Percentiles rank a stretch among this genome's conserved stretches.
These are phyloP conservation scores for Notospermus geniculatus DNA, from an alignment of 1,140 invertebrate genomes.

Conservation along the genomic window DNA sequence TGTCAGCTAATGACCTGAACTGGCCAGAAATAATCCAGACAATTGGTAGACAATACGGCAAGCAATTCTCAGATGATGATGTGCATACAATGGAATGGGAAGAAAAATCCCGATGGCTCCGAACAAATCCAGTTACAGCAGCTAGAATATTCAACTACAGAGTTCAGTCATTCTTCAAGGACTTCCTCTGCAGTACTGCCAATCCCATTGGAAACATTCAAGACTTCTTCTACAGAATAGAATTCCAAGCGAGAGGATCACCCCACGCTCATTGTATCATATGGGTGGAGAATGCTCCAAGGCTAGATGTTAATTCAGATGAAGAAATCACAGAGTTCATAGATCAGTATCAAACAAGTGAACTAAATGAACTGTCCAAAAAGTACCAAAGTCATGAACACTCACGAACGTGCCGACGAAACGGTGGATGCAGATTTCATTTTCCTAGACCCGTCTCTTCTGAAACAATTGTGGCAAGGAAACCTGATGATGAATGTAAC, in stretches of 20 bases:
- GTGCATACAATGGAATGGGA: constrained; percentile 17
- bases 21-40: constrained; percentile 23
- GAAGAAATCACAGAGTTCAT: constrained; percentile 6
- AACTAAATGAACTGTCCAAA: too few species aligned
- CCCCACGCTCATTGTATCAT: constrained; percentile 5
- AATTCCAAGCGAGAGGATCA: constrained; percentile 9
- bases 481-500: too few species aligned
- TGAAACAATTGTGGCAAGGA: too few species aligned
- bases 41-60: constrained; percentile 17
- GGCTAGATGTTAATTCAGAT: background rate
- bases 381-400: too few species aligned
- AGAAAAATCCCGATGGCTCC: constrained; percentile 17
- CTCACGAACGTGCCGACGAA: too few species aligned
- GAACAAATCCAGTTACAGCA: constrained; percentile 23
- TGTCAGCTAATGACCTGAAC: constrained; percentile 25
- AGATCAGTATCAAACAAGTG: background rate
- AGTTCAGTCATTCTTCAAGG: constrained; percentile 18
- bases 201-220: constrained; percentile 20
- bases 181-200: constrained; percentile 13
- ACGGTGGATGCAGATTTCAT: too few species aligned
- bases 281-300: constrained; percentile 1
- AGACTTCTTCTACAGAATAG: constrained; percentile 2
- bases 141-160: constrained; percentile 23
- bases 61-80: constrained; percentile 1
- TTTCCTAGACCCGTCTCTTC: too few species aligned